Conservation (phyloP, 2,888 invertebrate species). For the Brenthis daphne region DNA sequence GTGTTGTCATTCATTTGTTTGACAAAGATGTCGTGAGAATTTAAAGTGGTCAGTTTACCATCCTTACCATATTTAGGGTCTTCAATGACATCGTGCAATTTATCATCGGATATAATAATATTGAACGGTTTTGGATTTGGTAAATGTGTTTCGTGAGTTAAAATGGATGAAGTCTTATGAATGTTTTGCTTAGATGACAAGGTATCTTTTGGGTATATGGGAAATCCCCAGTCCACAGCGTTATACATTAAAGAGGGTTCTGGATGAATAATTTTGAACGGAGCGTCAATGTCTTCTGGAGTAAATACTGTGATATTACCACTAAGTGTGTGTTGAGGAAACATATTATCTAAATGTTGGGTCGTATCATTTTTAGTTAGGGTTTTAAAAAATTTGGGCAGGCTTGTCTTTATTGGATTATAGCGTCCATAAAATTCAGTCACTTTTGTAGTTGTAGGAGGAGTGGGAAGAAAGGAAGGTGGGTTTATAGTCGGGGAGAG, state of each 20-base stretch:
- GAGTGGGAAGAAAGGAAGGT: slow-evolving; percentile 46
- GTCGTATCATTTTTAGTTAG: slow-evolving; percentile 51
- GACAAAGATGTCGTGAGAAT: slow-evolving; percentile 42
- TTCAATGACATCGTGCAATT: slow-evolving; percentile 47
- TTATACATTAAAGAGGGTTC: slow-evolving; percentile 45
- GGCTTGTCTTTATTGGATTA: slow-evolving; percentile 52
- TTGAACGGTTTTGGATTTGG: slow-evolving; percentile 45
- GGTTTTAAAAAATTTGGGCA: slow-evolving; percentile 55
- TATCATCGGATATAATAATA: slow-evolving; percentile 45
- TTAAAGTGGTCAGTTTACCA: slow-evolving; percentile 35
- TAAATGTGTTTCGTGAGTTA: slow-evolving; percentile 12
- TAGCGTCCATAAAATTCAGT: slow-evolving; percentile 55
- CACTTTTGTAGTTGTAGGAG: slow-evolving; percentile 53
- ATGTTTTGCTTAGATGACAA: slow-evolving; percentile 19
- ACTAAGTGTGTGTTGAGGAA: slow-evolving; percentile 32
- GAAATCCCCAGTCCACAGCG: slow-evolving; percentile 42
- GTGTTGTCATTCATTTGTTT: slow-evolving; percentile 45
- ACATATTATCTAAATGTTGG: slow-evolving; percentile 22
- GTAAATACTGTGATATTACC: slow-evolving; percentile 60
- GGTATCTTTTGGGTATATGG: slow-evolving; percentile 15
- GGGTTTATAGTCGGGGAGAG: slow-evolving; percentile 46
- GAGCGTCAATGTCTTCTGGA: slow-evolving; percentile 50
- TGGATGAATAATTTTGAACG: slow-evolving; percentile 54
- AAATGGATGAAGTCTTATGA: slow-evolving; percentile 13
- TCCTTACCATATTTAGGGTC: slow-evolving; percentile 36